A percentile compares a stretch with the other conserved stretches of the same genome.
Conservation (phyloP, 1,140 invertebrate genomes). For the Leucophenga varia region DNA sequence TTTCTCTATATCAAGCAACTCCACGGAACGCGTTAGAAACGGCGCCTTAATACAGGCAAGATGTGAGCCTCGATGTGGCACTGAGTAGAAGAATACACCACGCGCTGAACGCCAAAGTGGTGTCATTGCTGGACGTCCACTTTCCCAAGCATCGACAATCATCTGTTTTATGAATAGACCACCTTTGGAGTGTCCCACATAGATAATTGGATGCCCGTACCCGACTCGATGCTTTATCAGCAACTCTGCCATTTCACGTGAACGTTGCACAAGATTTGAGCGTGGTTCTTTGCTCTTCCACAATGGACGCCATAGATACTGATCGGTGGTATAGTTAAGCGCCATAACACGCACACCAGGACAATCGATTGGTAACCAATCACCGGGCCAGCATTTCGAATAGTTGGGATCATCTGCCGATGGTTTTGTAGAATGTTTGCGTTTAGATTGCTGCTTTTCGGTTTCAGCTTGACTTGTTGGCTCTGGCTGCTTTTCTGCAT, state of each 20-base stretch:
- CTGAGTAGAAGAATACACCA: constrained; percentile 72
- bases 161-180: constrained; percentile 74
- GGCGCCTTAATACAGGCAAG: constrained; percentile 68
- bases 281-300: constrained; percentile 66
- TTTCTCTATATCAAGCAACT: constrained; percentile 66
- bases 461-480: constrained; percentile 1
- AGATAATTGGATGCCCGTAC: constrained; percentile 63
- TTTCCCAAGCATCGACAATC: constrained; percentile 61
- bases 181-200: constrained; percentile 73
- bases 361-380: constrained; percentile 69
- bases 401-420: constrained; percentile 53
- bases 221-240: constrained; percentile 64
- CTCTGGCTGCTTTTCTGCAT: neutral
- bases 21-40: constrained; percentile 63
- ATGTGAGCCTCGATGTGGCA: constrained; percentile 71
- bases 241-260: constrained; percentile 67
- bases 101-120: constrained; percentile 60
- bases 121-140: constrained; percentile 31
- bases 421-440: constrained; percentile 18
- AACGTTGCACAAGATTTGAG: constrained; percentile 64
- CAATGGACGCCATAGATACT: constrained; percentile 68
- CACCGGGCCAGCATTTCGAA: constrained; percentile 69
- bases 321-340: constrained; percentile 72
- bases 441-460: constrained; percentile 10
- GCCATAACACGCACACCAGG: constrained; percentile 67